Percentiles rank a stretch among this genome's conserved stretches.
These are phyloP conservation scores for Polydrusus pterygomalis DNA, from an alignment of 2,888 invertebrate species.

Conservation along the genomic window DNA sequence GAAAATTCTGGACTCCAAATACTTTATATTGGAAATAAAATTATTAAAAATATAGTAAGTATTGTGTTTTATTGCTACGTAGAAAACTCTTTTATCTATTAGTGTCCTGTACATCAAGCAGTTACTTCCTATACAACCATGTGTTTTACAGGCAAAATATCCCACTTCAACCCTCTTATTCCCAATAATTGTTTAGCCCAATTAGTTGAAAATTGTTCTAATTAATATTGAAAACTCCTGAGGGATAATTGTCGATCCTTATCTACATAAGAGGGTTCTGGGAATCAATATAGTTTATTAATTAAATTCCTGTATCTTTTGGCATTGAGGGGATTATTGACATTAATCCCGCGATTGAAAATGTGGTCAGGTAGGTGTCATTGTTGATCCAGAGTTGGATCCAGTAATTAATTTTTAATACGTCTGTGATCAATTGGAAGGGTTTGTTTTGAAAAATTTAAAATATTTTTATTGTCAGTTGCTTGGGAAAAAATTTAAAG, in stretches of 20 bases:
- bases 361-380: conserved; percentile 9
- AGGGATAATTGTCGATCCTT: conserved; percentile 13
- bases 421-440: neutral
- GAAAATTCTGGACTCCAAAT: too few species aligned
- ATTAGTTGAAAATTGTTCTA: neutral
- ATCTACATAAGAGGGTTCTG: neutral
- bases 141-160: too few species aligned
- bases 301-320: conserved; percentile 15
- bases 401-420: neutral
- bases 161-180: neutral
- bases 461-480: too few species aligned
- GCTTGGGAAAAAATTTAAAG: too few species aligned
- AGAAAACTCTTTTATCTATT: too few species aligned
- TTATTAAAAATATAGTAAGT: too few species aligned
- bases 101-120: too few species aligned
- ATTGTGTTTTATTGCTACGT: too few species aligned
- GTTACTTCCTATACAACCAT: too few species aligned
- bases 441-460: neutral
- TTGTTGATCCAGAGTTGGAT: neutral
- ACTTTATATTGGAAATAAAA: too few species aligned
- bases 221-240: conserved; percentile 8
- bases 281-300: conserved; percentile 6
- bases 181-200: neutral
- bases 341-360: conserved; percentile 2
- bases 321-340: conserved; percentile 4